Conservation (phyloP, 2,888 invertebrate species). For the Lasius fuliginosus region DNA sequence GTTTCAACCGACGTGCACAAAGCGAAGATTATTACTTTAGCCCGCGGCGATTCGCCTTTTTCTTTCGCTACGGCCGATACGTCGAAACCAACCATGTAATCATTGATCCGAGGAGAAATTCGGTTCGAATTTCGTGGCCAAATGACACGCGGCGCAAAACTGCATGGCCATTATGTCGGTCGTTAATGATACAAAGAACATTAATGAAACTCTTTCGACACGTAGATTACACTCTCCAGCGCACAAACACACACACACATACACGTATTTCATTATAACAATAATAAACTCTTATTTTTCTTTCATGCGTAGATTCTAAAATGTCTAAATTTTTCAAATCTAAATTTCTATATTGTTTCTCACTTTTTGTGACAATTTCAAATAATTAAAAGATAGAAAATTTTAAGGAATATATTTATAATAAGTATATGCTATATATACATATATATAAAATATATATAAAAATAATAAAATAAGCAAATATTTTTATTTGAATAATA, state of each 20-base stretch:
- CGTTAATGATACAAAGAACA: constrained; percentile 32
- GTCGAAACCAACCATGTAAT: constrained; percentile 49
- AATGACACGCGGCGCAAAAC: constrained; percentile 38
- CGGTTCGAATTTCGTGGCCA: constrained; percentile 52
- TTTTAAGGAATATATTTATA: neutral
- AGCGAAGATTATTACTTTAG: constrained; percentile 50
- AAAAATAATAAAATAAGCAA: neutral
- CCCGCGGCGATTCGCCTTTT: constrained; percentile 38
- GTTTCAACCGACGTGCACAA: constrained; percentile 40
- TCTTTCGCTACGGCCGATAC: constrained; percentile 40
- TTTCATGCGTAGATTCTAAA: neutral
- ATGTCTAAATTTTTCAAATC: neutral
- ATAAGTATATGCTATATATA: too few species aligned
- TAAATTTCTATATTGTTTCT: neutral
- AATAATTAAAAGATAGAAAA: neutral
- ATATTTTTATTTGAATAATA: neutral
- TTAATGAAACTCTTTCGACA: constrained; percentile 33
- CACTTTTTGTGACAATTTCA: neutral
- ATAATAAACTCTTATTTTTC: neutral
- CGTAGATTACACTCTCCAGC: neutral
- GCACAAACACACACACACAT: neutral
- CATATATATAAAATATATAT: too few species aligned
- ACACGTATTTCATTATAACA: constrained; percentile 4
- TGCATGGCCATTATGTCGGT: constrained; percentile 13
- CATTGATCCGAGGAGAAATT: constrained; percentile 47